Evolutionary conservation across 2,113 vertebrate genomes (phyloP).

Genomic region (Catharus bicknelli): DNA sequence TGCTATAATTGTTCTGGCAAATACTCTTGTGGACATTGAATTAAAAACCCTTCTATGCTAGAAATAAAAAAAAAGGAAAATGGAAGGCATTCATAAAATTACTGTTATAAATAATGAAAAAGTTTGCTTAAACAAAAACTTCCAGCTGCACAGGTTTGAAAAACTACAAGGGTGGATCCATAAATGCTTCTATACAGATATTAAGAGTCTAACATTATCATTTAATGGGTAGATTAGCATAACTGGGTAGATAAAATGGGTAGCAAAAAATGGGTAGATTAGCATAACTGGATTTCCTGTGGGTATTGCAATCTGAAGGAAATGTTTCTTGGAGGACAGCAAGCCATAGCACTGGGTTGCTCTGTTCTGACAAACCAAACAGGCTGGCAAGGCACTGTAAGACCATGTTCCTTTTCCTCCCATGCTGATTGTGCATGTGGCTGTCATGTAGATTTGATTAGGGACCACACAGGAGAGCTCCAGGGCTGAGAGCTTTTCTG

Average conservation of each 20-base stretch:
- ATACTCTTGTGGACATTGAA: not conserved
- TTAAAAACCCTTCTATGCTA: not conserved
- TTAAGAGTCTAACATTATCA: not conserved
- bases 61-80: not conserved
- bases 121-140: not conserved
- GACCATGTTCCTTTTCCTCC: not conserved
- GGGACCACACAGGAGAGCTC: not conserved
- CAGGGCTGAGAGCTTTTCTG: not conserved
- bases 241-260: not conserved
- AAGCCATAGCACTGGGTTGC: not conserved
- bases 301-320: not conserved
- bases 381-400: not conserved
- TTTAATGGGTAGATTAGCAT: not conserved
- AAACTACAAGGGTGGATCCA: not conserved
- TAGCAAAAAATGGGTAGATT: too few relatives aligned
- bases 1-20: not conserved
- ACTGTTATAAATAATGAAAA: not conserved
- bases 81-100: not conserved
- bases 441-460: not conserved
- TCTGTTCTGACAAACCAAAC: not conserved
- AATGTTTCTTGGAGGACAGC: not conserved
- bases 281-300: not conserved
- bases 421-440: not conserved
- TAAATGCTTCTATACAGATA: not conserved
- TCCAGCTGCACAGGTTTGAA: not conserved